Evolutionary conservation across 2,888 invertebrate genomes (phyloP), one percentile per base, ranked within the genome.

Genomic region (Hololepta plana): DNA sequence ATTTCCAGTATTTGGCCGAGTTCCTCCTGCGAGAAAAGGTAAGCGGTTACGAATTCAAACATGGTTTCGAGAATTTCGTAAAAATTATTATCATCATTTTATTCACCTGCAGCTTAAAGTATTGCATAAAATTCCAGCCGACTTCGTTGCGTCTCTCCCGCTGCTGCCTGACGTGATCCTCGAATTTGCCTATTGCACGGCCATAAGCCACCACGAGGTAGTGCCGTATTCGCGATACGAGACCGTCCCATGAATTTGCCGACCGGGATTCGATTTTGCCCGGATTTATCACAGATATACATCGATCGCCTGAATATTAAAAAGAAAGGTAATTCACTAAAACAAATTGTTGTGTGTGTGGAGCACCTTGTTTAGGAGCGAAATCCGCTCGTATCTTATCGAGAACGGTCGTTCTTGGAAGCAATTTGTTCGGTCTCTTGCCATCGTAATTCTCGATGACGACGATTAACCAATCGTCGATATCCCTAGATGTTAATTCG

Each of bases 381-480:
- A 93, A 91, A 53, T 95, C 95, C 43, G 76, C 75, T 41, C 84
- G 80, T 34, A 95, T 82, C 62, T 90, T 91, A 55, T 95, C 93
- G 40, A 88, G 59, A 12, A 95, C 91, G 3, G 91, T 91, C 8
- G 88, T 87, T 38, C 93, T 66, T 2, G 87, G 84, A 28, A 95
- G 57, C 9, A 95, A 57, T 54, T 95, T 93, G 46, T 88, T 87
- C 26, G 85, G 75, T 55, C 87, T 82, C 44, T 84, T 74, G 42
- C 79, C 75, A 54, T 93, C 93, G 51, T 85, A 77, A 26, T 81
- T 84, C 55, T 90, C 90, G 22, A 95, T 87, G 35, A 88, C 62
- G 20, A 93, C 71, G 45, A 95, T 80, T 67, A 95, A 70, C 91
- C 90, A 95, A 54, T 93, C 91, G 27, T 72, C 66, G 29, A 87